Conservation (phyloP, 2,888 invertebrate species). For the Neoaliturus tenellus region DNA sequence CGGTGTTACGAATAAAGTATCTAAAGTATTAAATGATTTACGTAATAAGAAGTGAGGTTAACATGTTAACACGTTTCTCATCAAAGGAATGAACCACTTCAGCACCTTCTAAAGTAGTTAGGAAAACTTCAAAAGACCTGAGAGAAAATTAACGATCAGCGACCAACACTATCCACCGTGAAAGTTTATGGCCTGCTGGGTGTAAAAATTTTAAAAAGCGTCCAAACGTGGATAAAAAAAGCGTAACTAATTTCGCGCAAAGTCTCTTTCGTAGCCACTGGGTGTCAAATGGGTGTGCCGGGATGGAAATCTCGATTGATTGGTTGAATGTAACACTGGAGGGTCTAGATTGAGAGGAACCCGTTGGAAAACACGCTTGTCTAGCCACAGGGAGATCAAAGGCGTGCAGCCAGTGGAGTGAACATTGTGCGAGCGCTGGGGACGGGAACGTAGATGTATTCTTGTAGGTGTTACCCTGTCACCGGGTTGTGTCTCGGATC, state of each 20-base stretch:
- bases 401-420: background rate
- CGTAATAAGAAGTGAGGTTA: too few relatives aligned
- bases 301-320: constrained; percentile 11
- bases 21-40: too few relatives aligned
- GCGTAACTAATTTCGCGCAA: background rate
- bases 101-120: too few relatives aligned
- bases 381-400: background rate
- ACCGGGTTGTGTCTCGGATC: background rate
- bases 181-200: background rate
- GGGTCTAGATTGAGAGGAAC: background rate
- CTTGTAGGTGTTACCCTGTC: too few relatives aligned
- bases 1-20: too few relatives aligned
- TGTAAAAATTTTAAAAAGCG: background rate
- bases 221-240: background rate
- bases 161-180: too few relatives aligned
- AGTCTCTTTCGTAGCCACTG: background rate
- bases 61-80: too few relatives aligned
- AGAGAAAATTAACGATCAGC: too few relatives aligned
- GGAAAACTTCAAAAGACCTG: too few relatives aligned
- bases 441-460: background rate
- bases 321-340: background rate
- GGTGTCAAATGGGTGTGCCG: background rate
- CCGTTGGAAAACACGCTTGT: background rate
- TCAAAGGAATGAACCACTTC: too few relatives aligned
- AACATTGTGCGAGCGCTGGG: background rate